Percentiles rank a stretch among this genome's conserved stretches.
These are phyloP conservation scores for Nephrotoma flavescens DNA, from an alignment of 2,888 invertebrate species.

Conservation along the genomic window DNA sequence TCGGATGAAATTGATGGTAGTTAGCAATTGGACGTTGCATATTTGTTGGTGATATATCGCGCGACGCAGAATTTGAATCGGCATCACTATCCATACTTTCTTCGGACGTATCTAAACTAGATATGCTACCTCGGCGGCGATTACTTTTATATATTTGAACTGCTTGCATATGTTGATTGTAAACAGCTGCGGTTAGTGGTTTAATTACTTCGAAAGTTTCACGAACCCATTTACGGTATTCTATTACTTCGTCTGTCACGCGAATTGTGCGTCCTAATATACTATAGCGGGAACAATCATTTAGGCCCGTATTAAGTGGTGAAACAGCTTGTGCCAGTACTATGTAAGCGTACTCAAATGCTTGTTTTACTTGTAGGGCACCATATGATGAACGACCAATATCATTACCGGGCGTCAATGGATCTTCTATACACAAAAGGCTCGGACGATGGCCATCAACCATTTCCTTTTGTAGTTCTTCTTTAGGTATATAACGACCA, in stretches of 20 bases:
- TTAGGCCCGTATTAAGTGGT: constrained; percentile 35
- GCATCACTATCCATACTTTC: constrained; percentile 32
- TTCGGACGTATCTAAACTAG: constrained; percentile 31
- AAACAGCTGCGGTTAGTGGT: constrained; percentile 17
- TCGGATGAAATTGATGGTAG: background rate
- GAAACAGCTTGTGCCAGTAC: constrained; percentile 64
- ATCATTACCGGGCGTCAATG: constrained; percentile 89
- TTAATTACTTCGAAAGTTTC: constrained; percentile 27
- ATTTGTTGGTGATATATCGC: constrained; percentile 20
- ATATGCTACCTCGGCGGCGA: constrained; percentile 29
- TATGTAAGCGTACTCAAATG: constrained; percentile 92
- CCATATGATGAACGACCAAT: constrained; percentile 94
- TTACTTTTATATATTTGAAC: constrained; percentile 16
- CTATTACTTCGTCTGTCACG: constrained; percentile 82
- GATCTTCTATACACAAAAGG: constrained; percentile 94
- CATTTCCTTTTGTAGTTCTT: constrained; percentile 86
- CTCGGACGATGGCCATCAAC: constrained; percentile 88
- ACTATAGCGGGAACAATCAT: constrained; percentile 40
- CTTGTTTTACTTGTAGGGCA: constrained; percentile 57
- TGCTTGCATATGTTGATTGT: constrained; percentile 15
- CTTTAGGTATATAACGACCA: constrained; percentile 86
- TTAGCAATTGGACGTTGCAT: background rate
- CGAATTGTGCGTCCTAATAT: constrained; percentile 84
- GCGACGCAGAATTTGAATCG: constrained; percentile 20
- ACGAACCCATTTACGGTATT: constrained; percentile 38